Base-by-base conservation (phyloP, 2,113 vertebrate genomes). In the Anolis sagrei region DNA sequence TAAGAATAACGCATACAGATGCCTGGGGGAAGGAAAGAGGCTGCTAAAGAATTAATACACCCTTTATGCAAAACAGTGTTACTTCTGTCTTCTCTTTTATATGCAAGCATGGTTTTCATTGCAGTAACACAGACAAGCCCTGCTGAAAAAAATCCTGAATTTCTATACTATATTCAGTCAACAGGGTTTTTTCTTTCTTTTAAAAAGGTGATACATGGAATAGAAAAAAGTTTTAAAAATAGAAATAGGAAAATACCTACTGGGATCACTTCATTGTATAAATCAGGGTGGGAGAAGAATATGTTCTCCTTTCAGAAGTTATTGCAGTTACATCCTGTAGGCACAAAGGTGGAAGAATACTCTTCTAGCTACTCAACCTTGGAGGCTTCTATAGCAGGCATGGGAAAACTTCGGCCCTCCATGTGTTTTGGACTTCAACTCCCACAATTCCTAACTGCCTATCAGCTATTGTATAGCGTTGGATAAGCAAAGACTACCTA, bases 41-140 rank as follows among this genome's bases (percentile, higher is more conserved):
- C 62, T 75, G 76, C 23, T 76, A 34, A 49, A 80, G 78, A 84
- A 84, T 70, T 68, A 70, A 76, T 70, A 76, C n/a, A 61, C 9
- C 36, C 36, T 68, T 29, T 73, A 32, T 66, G n/a, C 79, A 82
- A 66, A 84, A n/a, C 73, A 76, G 49, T 48, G 14, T 70, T 58
- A 2, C 7, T 72, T 75, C 34, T 27, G 21, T 62, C 3, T 27
- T 82, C 39, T 76, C 14, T 54, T 85, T 72, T 64, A 51, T 16
- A 19, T 72, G 73, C 39, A 88, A 34, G n/a, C 49, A 61, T 32
- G 44, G 25, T 64, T 80, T 85, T 49, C 69, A 74, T 80, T 64
- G 36, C 77, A 80, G 69, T 51, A 23, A 74, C 21, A 48, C n/a
- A 54, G 32, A 68, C 21, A 39, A 72, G 34, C 34, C 8, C 9